phyloP scores from a whole-genome alignment of 2,888 invertebrate species.

The Chromoteleia sp. region DNA sequence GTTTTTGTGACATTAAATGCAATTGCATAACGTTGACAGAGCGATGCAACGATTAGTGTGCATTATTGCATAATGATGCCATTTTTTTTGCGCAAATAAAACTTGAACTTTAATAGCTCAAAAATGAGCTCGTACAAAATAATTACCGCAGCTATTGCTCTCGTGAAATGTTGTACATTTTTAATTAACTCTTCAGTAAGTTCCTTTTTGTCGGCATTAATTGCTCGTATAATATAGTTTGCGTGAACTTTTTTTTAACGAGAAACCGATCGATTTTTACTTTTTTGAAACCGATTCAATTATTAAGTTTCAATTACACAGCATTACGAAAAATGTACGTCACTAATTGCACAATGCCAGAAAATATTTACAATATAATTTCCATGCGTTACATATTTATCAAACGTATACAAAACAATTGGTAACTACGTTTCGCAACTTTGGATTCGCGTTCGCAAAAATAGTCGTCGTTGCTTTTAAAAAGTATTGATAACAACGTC shows the following conservation, averaged over 20 bases:
- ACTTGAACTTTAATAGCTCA: conserved; percentile 29
- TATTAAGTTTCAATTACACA: too few species aligned
- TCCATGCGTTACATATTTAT: too few species aligned
- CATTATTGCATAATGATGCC: conserved; percentile 46
- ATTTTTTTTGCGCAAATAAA: conserved; percentile 42
- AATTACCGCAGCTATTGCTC: conserved; percentile 11
- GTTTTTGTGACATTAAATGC: conserved; percentile 42
- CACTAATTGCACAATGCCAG: conserved; percentile 1
- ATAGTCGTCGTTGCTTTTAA: too few species aligned
- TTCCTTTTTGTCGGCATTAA: neutral
- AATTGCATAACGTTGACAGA: conserved; percentile 42
- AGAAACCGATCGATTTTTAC: too few species aligned
- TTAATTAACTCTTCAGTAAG: conserved; percentile 4
- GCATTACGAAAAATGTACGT: conserved; percentile 7
- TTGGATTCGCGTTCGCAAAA: too few species aligned
- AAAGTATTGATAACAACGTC: too few species aligned
- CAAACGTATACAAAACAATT: too few species aligned
- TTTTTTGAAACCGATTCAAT: too few species aligned
- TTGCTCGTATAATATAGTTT: too few species aligned
- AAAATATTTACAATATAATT: neutral
- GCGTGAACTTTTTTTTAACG: too few species aligned
- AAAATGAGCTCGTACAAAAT: conserved; percentile 4
- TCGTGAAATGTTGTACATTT: conserved; percentile 12
- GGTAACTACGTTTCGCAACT: too few species aligned
- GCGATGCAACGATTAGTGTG: conserved; percentile 18